Base-by-base conservation (phyloP, 2,797 vertebrate species). In the Mormyrops boulengeri region DNA sequence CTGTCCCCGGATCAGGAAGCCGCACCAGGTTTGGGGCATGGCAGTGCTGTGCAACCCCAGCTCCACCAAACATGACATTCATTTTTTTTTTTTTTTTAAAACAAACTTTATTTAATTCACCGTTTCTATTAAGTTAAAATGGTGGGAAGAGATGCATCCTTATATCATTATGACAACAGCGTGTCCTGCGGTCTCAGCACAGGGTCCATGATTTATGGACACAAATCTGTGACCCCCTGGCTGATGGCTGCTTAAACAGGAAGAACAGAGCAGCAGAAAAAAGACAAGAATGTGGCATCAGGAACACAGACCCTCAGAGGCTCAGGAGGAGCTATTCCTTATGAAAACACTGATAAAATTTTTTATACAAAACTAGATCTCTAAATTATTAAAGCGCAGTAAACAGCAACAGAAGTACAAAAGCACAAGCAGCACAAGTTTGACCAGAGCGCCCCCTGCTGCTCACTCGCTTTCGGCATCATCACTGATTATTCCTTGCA, bases 401-500 rank as follows among this genome's bases (percentile, higher is more conserved):
- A 17, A 4, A 50, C 38, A 84, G 80, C 47, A 84, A 50, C 8
- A 44, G 44, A n/a, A 44, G 41, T 47, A 84, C 41, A 47, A 82
- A 82, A 41, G 41, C 41, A 82, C 17, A 50, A 22, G 7, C 80
- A 12, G 47, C 80, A 19, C 44, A 34, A 3, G 80, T 47, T 22
- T 47, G 80, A 47, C n/a, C 2, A 38, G 19, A n/a, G 0, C 69
- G 26, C 41, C 49, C 44, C 38, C 22, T 77, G 19, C 30, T 73
- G 60, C 82, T 94, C 92, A 97, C 89, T 95, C 92, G 44, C 97
- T 98, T 86, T 97, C 96, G 0, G 92, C 95, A 0, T 97, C 97
- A 47, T 97, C 97, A 73, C 97, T 98, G 92, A 98, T 97, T 92
- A 98, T 94, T 19, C 97, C 97, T 3, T 91, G 94, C 89, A 98